Conservation (phyloP, 2,113 vertebrate genomes). For the Anoplopoma fimbria region DNA sequence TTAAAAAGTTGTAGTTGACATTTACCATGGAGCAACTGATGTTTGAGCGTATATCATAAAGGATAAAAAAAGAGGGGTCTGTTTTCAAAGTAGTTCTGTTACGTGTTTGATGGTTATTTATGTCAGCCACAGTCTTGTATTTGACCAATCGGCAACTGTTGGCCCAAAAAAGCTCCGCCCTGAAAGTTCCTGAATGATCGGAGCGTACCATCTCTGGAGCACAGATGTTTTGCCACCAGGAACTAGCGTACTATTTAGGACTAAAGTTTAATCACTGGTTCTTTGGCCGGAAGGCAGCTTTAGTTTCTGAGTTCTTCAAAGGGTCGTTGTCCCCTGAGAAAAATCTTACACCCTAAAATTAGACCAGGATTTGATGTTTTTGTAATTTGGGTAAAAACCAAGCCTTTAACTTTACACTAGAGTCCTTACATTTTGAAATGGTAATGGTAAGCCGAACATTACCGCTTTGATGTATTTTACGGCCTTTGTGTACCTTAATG, state of each 20-base stretch:
- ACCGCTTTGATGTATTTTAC: neutral
- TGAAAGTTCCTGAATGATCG: neutral
- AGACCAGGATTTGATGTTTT: neutral
- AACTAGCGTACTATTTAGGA: neutral
- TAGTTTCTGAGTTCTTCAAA: neutral
- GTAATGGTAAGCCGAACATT: neutral
- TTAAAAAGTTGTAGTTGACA: too few species aligned
- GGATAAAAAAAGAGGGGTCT: too few species aligned
- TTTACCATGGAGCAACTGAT: too few species aligned
- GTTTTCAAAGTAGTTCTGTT: too few species aligned
- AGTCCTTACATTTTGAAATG: neutral
- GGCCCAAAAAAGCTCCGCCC: neutral
- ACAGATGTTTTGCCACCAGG: neutral
- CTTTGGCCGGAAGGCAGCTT: neutral
- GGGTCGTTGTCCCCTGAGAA: neutral
- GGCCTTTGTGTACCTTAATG: constrained; percentile 88
- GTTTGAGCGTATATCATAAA: too few species aligned
- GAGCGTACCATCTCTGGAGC: too few species aligned
- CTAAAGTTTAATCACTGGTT: neutral
- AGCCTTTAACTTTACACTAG: neutral
- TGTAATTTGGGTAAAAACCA: neutral
- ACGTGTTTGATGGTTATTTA: neutral
- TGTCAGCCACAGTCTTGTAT: neutral
- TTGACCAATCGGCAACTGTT: neutral
- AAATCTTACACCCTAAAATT: neutral